phyloP scores from a whole-genome alignment of 2,888 invertebrate genomes.

The Steinernema scapterisci region DNA sequence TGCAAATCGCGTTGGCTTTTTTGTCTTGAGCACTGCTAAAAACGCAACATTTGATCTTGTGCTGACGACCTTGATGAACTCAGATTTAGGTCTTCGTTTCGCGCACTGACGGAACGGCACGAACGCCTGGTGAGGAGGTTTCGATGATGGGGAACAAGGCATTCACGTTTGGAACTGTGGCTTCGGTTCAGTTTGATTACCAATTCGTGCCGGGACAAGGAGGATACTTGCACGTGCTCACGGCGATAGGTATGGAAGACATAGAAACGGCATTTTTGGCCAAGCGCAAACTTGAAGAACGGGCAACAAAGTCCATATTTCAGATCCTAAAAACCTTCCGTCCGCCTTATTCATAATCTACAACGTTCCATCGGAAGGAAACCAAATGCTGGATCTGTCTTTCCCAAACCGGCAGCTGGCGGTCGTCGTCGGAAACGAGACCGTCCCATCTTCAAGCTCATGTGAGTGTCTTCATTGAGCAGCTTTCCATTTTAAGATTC shows the following conservation, averaged over 20 bases:
- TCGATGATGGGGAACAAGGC: background rate
- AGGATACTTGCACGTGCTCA: background rate
- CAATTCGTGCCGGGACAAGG: background rate
- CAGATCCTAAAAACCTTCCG: background rate
- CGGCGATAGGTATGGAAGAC: background rate
- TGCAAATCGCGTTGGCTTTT: background rate
- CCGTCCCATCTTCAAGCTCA: background rate
- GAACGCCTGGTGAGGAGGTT: background rate
- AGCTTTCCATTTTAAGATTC: background rate
- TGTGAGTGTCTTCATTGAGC: background rate
- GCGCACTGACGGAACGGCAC: constrained; percentile 1
- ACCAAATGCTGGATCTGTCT: background rate
- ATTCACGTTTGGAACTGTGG: background rate
- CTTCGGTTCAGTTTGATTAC: background rate
- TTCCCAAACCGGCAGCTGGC: background rate
- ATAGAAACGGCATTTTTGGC: background rate
- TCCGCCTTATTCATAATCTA: background rate
- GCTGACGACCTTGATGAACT: background rate
- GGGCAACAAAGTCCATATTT: background rate
- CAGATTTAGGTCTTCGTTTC: constrained; percentile 2
- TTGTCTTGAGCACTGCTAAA: background rate
- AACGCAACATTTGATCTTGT: background rate
- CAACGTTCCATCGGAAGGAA: background rate
- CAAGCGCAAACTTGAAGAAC: too few relatives aligned
- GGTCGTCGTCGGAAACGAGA: background rate